A percentile compares a stretch with the other conserved stretches of the same genome.
These are phyloP conservation scores for Gallinago paraguaiae DNA, from an alignment of 2,113 vertebrate genomes.

Conservation along the genomic window DNA sequence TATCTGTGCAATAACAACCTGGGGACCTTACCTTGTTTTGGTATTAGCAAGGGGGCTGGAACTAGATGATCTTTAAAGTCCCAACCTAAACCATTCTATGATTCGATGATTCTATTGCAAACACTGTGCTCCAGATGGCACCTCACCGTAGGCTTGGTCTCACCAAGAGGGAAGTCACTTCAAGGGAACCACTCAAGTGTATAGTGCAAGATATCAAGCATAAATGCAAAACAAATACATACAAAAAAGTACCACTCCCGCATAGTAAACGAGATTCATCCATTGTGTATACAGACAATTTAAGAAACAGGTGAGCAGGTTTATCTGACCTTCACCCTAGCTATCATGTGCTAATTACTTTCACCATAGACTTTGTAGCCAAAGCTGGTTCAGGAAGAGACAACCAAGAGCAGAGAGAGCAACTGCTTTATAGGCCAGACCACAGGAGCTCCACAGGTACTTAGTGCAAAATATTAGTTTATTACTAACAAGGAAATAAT, in stretches of 20 bases:
- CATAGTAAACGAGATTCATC: neutral
- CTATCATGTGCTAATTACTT: neutral
- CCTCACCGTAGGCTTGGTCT: neutral
- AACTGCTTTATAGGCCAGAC: neutral
- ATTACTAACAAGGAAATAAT: neutral
- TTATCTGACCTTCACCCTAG: neutral
- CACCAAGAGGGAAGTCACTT: neutral
- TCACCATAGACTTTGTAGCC: neutral
- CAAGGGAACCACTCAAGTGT: neutral
- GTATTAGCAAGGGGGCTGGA: neutral
- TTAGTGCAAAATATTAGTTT: neutral
- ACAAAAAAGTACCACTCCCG: neutral
- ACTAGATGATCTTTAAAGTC: neutral
- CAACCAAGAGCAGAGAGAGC: neutral
- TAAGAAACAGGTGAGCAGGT: neutral
- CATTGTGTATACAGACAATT: accelerated
- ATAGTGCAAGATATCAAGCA: neutral
- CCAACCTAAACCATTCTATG: neutral
- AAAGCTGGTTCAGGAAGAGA: neutral
- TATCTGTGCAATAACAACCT: neutral
- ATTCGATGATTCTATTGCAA: neutral
- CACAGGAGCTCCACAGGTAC: neutral
- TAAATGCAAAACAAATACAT: neutral
- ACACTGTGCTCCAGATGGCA: neutral
- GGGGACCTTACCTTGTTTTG: neutral